Conservation (phyloP, 1,140 invertebrate genomes). For the Chrysomallon squamiferum region DNA sequence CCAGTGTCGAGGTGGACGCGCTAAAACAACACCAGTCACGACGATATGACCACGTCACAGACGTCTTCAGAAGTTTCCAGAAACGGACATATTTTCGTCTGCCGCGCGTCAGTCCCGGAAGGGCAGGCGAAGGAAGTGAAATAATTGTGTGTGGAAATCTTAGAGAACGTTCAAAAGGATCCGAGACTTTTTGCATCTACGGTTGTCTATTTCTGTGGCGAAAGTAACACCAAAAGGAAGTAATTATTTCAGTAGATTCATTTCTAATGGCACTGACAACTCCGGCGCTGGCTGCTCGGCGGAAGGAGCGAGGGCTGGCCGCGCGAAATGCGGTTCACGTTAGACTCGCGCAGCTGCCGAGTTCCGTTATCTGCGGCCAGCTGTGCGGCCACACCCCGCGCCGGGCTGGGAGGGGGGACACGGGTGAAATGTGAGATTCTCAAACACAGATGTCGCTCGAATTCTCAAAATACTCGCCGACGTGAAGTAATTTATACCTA, state of each 20-base stretch:
- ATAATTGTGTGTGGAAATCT: neutral
- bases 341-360: slow-evolving; percentile 7
- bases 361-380: slow-evolving; percentile 4
- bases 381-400: neutral
- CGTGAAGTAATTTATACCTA: neutral
- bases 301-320: slow-evolving; percentile 4
- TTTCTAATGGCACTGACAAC: slow-evolving; percentile 9
- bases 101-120: neutral
- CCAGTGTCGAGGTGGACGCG: too few species aligned
- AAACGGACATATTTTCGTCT: neutral
- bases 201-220: slow-evolving; percentile 4
- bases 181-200: too few species aligned
- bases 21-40: too few species aligned
- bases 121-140: neutral
- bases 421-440: slow-evolving; percentile 3
- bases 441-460: slow-evolving; percentile 3
- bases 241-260: slow-evolving; percentile 9
- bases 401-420: neutral
- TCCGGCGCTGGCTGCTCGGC: neutral
- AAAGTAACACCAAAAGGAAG: slow-evolving; percentile 11
- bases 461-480: slow-evolving; percentile 4
- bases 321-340: neutral
- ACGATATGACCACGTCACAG: too few species aligned
- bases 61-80: too few species aligned
- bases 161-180: neutral